Percentiles rank a stretch among this genome's conserved stretches.
phyloP scores from a whole-genome alignment of 1,140 invertebrate genomes.

The Druon quercuslanigerum region DNA sequence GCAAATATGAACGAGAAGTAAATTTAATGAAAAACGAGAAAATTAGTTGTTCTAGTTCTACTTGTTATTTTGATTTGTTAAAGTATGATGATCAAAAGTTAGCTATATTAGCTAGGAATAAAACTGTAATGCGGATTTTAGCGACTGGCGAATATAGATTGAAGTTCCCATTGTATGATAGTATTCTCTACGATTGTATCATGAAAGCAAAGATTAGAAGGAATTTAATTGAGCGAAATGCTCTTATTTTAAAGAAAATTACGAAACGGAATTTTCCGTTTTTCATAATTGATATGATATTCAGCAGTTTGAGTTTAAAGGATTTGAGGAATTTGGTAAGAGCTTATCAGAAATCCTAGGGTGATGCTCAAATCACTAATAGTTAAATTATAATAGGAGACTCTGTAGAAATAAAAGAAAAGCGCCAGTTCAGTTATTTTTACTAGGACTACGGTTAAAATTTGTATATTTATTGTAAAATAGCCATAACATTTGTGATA shows the following conservation, averaged over 20 bases:
- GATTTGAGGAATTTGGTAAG: background rate
- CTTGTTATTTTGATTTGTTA: background rate
- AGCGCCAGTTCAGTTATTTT: no score
- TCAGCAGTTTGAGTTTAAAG: background rate
- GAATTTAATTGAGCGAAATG: background rate
- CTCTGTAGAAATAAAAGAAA: no score
- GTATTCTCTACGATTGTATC: background rate
- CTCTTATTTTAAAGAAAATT: background rate
- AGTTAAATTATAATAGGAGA: no score
- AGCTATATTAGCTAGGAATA: background rate
- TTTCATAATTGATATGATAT: conserved; percentile 13
- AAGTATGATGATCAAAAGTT: background rate
- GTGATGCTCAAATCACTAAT: no score
- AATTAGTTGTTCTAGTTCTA: background rate
- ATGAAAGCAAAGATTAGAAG: background rate
- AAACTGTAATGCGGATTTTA: background rate
- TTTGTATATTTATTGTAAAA: no score
- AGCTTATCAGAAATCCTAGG: background rate
- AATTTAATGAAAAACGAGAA: background rate
- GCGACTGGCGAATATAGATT: background rate
- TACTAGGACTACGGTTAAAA: no score
- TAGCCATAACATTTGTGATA: no score
- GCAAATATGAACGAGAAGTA: background rate
- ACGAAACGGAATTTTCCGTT: background rate
- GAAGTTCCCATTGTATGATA: background rate